Evolutionary conservation across 2,797 vertebrate species (phyloP).

Genomic region (Cyclura pinguis): DNA sequence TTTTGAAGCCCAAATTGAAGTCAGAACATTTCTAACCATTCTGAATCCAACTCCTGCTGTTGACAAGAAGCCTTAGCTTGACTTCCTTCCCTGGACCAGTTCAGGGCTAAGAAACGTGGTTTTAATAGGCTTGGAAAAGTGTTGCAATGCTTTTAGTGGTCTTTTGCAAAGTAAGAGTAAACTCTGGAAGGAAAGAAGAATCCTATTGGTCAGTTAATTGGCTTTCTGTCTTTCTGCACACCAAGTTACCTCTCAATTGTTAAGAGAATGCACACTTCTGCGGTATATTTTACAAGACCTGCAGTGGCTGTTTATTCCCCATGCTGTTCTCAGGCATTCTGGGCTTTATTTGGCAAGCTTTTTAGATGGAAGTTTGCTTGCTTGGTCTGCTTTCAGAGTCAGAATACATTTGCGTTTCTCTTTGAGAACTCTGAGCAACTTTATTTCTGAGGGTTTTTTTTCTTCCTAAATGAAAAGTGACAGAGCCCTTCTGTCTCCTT

Average conservation of each 20-base stretch:
- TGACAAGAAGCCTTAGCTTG: neutral
- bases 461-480: slow-evolving; percentile 78
- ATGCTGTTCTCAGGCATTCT: slow-evolving; percentile 8
- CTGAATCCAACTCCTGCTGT: no score
- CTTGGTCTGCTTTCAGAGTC: neutral
- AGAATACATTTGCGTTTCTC: slow-evolving; percentile 31
- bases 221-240: slow-evolving; percentile 82
- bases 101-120: neutral
- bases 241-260: slow-evolving; percentile 75
- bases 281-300: slow-evolving; percentile 30
- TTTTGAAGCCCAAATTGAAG: no score
- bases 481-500: neutral
- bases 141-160: neutral
- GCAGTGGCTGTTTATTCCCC: neutral
- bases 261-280: slow-evolving; percentile 49
- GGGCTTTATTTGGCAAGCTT: neutral
- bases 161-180: neutral
- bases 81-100: neutral
- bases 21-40: no score
- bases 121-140: neutral
- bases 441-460: slow-evolving; percentile 57
- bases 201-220: slow-evolving; percentile 71
- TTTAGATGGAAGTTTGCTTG: slow-evolving; percentile 26
- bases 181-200: no score
- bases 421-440: slow-evolving; percentile 66